These are phyloP conservation scores for Heterotis niloticus DNA, from an alignment of 2,113 vertebrate species.

Conservation along the genomic window DNA sequence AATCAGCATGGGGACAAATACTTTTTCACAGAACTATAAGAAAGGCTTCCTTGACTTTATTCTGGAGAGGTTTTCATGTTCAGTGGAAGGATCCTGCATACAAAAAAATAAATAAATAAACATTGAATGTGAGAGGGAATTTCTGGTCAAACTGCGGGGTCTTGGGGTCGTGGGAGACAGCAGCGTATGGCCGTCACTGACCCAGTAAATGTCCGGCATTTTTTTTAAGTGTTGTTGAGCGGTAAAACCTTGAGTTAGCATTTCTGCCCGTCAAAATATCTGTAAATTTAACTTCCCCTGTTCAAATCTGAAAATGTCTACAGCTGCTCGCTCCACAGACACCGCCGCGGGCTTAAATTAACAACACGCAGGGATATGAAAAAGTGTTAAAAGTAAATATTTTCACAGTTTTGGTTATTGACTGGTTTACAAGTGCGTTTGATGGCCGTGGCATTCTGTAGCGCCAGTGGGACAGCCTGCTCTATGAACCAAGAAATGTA, in stretches of 20 bases:
- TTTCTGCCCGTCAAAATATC: not conserved
- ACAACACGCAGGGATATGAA: no score
- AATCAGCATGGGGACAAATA: no score
- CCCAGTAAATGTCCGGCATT: not conserved
- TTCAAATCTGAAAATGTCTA: not conserved
- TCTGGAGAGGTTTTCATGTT: no score
- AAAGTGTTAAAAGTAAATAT: no score
- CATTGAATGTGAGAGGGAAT: not conserved
- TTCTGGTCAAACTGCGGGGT: conserved; percentile 1
- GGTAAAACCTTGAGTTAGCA: not conserved
- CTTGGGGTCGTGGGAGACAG: conserved; percentile 8
- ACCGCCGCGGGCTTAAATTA: no score
- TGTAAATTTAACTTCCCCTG: not conserved
- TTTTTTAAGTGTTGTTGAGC: not conserved
- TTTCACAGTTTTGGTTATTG: no score
- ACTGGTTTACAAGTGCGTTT: no score
- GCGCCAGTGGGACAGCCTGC: not conserved
- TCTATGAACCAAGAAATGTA: not conserved
- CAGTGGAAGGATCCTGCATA: no score
- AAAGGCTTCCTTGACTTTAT: no score
- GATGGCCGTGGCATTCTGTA: no score
- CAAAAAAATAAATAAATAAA: no score
- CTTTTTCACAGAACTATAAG: no score
- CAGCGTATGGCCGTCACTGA: not conserved
- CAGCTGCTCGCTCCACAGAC: not conserved